These are phyloP conservation scores for Pangasius sanitwongsei DNA, from an alignment of 2,797 vertebrate genomes.

Conservation along the genomic window DNA sequence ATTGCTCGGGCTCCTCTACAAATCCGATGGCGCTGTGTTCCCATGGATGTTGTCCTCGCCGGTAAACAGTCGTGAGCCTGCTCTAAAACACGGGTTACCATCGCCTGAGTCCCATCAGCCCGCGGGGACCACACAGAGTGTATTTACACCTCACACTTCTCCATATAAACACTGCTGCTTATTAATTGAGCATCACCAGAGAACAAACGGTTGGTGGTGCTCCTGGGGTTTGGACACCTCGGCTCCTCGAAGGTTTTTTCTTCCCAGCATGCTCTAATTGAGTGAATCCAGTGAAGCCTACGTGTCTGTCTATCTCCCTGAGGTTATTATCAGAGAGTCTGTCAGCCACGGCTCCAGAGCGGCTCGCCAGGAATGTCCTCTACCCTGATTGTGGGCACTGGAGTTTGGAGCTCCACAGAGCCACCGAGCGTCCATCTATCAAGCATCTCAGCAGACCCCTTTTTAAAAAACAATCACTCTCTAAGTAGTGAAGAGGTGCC, in stretches of 20 bases:
- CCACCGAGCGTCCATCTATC: constrained; percentile 59
- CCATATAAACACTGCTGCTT: constrained; percentile 68
- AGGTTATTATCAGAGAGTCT: constrained; percentile 76
- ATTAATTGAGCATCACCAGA: constrained; percentile 67
- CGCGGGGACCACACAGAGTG: constrained; percentile 75
- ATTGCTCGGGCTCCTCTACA: constrained; percentile 41
- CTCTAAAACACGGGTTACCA: constrained; percentile 46
- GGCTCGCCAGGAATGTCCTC: constrained; percentile 74
- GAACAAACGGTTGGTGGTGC: constrained; percentile 48
- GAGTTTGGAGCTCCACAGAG: constrained; percentile 18
- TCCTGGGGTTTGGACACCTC: constrained; percentile 47
- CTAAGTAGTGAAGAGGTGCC: constrained; percentile 80
- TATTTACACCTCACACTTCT: constrained; percentile 74
- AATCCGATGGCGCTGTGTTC: constrained; percentile 47
- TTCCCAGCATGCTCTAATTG: constrained; percentile 59
- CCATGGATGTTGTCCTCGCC: constrained; percentile 59
- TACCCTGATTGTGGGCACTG: constrained; percentile 57
- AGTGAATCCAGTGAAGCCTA: constrained; percentile 77
- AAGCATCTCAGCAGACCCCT: constrained; percentile 75
- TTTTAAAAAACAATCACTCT: constrained; percentile 80
- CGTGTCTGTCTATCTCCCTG: constrained; percentile 68
- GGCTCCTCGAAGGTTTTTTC: constrained; percentile 31
- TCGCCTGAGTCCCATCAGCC: constrained; percentile 37
- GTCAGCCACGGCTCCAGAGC: constrained; percentile 75
- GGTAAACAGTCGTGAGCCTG: constrained; percentile 64